These are phyloP conservation scores for Drosophila fuyamai DNA, from an alignment of 1,140 invertebrate species.

Conservation along the genomic window DNA sequence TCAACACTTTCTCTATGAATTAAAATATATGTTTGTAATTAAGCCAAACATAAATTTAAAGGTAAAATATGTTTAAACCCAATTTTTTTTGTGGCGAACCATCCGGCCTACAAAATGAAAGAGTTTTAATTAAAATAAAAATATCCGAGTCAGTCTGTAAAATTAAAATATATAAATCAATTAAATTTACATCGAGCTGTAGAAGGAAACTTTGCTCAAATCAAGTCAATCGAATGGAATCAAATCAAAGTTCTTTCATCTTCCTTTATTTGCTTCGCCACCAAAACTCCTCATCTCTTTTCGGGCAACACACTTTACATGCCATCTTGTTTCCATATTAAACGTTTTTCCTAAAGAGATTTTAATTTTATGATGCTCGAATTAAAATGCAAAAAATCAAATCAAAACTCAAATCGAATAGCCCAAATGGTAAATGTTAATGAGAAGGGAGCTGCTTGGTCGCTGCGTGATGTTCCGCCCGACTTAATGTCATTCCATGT, in stretches of 20 bases:
- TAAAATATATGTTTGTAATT: too few species aligned
- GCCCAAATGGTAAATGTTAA: constrained; percentile 35
- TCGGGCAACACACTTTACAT: background rate
- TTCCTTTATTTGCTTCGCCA: background rate
- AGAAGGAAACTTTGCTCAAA: background rate
- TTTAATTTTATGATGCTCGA: constrained; percentile 14
- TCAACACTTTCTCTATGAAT: too few species aligned
- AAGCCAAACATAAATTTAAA: too few species aligned
- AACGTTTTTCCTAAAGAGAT: constrained; percentile 4
- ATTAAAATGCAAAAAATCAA: constrained; percentile 35
- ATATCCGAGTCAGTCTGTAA: too few species aligned
- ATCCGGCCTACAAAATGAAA: too few species aligned
- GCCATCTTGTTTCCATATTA: constrained; percentile 9
- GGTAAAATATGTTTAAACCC: too few species aligned
- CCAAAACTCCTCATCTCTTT: background rate
- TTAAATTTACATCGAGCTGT: background rate
- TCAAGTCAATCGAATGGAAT: constrained; percentile 8
- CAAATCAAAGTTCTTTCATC: constrained; percentile 16
- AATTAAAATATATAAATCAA: background rate
- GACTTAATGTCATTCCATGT: constrained; percentile 46
- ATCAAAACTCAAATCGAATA: constrained; percentile 44
- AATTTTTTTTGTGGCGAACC: too few species aligned
- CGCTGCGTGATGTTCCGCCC: constrained; percentile 37
- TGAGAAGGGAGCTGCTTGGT: constrained; percentile 10
- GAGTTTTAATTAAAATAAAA: too few species aligned